These are phyloP conservation scores for Caenorhabditis sinica DNA, from an alignment of 2,888 invertebrate species.

Conservation along the genomic window DNA sequence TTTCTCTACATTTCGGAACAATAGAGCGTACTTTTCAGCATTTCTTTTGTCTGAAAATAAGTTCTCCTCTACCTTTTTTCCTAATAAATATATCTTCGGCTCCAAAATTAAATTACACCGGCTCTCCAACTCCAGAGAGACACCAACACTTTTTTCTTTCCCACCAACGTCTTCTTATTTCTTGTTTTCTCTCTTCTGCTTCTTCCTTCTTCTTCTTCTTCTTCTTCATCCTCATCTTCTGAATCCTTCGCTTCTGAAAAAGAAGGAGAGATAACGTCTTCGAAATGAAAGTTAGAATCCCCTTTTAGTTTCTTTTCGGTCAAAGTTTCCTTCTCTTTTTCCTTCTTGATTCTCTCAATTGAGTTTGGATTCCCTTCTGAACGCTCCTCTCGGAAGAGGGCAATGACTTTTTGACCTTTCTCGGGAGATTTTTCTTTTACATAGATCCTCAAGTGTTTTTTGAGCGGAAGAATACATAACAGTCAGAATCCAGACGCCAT, in stretches of 20 bases:
- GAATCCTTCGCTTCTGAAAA: constrained; percentile 13
- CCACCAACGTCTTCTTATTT: constrained; percentile 25
- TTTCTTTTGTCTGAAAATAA: too few species aligned
- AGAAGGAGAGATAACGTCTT: constrained; percentile 5
- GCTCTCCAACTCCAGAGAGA: neutral
- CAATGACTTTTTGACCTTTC: constrained; percentile 11
- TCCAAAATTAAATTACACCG: constrained; percentile 32
- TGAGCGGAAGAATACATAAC: neutral
- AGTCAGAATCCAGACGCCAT: too few species aligned
- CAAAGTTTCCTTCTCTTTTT: neutral
- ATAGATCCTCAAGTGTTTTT: neutral
- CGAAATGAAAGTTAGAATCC: constrained; percentile 23
- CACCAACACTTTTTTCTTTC: constrained; percentile 24
- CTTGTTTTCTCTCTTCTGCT: constrained; percentile 27
- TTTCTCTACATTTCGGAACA: too few species aligned
- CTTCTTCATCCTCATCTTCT: neutral
- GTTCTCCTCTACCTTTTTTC: neutral
- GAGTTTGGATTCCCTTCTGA: neutral
- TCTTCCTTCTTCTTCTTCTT: constrained; percentile 2
- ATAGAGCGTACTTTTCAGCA: too few species aligned
- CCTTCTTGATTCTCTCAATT: constrained; percentile 1
- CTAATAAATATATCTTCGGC: constrained; percentile 12
- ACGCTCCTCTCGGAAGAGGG: neutral
- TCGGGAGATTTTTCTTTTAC: neutral
- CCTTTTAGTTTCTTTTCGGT: constrained; percentile 5